A percentile compares a stretch with the other conserved stretches of the same genome.
Evolutionary conservation across 30 jellyfish, hydroid and myxozoan species (phyloP).

Genomic region (Rhopilema esculentum): DNA sequence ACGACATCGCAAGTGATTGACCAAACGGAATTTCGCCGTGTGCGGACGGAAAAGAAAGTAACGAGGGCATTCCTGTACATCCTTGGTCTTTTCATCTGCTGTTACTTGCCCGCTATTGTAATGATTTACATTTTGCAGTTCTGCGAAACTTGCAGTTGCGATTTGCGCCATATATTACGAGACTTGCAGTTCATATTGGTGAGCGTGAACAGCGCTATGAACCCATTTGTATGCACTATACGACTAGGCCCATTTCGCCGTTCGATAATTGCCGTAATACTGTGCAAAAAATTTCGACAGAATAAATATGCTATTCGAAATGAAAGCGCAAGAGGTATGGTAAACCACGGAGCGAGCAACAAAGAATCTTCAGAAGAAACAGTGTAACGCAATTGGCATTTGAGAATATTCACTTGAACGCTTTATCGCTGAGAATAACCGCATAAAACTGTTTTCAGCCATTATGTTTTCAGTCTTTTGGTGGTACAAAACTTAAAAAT

Average conservation of each 20-base stretch:
- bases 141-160: conserved; percentile 75
- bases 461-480: too few relatives aligned
- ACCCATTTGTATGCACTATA: conserved; percentile 80
- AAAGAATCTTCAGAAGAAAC: not conserved
- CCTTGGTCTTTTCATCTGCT: conserved; percentile 64
- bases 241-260: conserved; percentile 75
- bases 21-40: conserved; percentile 40
- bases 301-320: not conserved
- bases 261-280: conserved; percentile 37
- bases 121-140: conserved; percentile 81
- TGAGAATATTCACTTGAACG: too few relatives aligned
- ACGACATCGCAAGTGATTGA: not conserved
- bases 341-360: not conserved
- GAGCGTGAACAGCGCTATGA: conserved; percentile 82
- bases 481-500: too few relatives aligned
- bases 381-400: too few relatives aligned
- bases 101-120: conserved; percentile 80
- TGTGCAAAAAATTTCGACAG: conserved; percentile 17
- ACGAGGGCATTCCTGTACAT: conserved; percentile 77
- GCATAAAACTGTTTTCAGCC: too few relatives aligned
- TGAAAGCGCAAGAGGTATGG: conserved; percentile 1
- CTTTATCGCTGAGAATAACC: too few relatives aligned
- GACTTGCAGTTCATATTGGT: conserved; percentile 81
- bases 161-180: conserved; percentile 73
- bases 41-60: conserved; percentile 74